Conservation (phyloP, 1,140 invertebrate genomes). For the Patella vulgata region DNA sequence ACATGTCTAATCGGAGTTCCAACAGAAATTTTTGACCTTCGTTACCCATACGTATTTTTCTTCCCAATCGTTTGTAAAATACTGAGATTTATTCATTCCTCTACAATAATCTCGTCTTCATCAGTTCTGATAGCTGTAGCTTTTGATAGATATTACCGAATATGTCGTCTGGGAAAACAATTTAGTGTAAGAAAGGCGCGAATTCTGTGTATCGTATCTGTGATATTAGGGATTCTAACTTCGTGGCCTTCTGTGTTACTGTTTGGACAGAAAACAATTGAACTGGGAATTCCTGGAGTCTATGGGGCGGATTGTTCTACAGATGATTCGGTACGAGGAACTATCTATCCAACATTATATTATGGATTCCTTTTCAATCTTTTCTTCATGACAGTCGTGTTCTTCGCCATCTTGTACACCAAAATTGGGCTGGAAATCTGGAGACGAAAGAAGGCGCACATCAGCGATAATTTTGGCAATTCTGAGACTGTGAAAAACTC, state of each 20-base stretch:
- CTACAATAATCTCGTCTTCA: slow-evolving; percentile 57
- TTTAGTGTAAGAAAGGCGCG: slow-evolving; percentile 48
- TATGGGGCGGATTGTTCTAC: slow-evolving; percentile 56
- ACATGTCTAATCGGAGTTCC: slow-evolving; percentile 60
- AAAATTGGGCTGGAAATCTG: slow-evolving; percentile 53
- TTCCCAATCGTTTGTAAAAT: slow-evolving; percentile 56
- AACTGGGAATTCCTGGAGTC: slow-evolving; percentile 24
- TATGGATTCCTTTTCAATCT: slow-evolving; percentile 55
- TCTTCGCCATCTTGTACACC: slow-evolving; percentile 55
- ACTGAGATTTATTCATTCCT: slow-evolving; percentile 53
- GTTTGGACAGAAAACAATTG: slow-evolving; percentile 51
- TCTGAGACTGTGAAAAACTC: slow-evolving; percentile 18
- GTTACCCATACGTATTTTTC: slow-evolving; percentile 58
- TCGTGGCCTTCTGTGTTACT: slow-evolving; percentile 56
- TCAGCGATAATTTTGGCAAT: slow-evolving; percentile 25
- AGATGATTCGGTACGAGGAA: slow-evolving; percentile 49
- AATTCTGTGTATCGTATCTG: slow-evolving; percentile 48
- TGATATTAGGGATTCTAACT: slow-evolving; percentile 46
- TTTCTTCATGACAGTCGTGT: slow-evolving; percentile 49
- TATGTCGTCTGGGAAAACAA: slow-evolving; percentile 54
- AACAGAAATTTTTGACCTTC: slow-evolving; percentile 58
- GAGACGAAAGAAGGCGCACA: slow-evolving; percentile 41
- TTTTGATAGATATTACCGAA: slow-evolving; percentile 57
- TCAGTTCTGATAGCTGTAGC: slow-evolving; percentile 57
- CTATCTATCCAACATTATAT: slow-evolving; percentile 53